Conservation (phyloP, 1,140 invertebrate species). For the Sinonovacula constricta region DNA sequence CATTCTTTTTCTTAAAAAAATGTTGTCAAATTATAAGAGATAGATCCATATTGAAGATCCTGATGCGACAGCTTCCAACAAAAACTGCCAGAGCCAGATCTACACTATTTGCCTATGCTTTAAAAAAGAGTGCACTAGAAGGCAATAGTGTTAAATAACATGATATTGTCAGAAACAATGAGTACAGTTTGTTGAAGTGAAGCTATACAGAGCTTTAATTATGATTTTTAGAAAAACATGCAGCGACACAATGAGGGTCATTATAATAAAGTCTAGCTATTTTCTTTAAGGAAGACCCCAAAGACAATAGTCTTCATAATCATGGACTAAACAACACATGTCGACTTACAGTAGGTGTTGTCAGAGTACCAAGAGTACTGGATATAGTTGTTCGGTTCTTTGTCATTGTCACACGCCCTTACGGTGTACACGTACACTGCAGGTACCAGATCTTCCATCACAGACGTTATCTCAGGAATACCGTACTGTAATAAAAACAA, state of each 20-base stretch:
- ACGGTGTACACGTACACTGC: slow-evolving; percentile 25
- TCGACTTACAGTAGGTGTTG: not conserved
- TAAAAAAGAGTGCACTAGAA: too few species aligned
- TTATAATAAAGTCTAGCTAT: not conserved
- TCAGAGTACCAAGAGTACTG: slow-evolving; percentile 36
- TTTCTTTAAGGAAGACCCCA: not conserved
- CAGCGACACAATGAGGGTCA: not conserved
- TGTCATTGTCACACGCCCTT: slow-evolving; percentile 51
- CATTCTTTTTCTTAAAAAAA: too few species aligned
- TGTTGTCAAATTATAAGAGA: too few species aligned
- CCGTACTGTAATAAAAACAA: slow-evolving; percentile 22
- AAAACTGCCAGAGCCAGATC: too few species aligned
- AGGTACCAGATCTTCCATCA: not conserved
- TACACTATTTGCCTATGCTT: too few species aligned
- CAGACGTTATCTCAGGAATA: slow-evolving; percentile 17
- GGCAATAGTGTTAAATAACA: too few species aligned
- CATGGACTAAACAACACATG: not conserved
- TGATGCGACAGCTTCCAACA: too few species aligned
- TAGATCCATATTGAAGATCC: too few species aligned
- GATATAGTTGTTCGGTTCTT: slow-evolving; percentile 11
- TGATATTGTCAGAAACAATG: too few species aligned
- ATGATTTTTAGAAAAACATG: too few species aligned
- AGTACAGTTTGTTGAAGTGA: too few species aligned
- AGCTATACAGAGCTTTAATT: too few species aligned
- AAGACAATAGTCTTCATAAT: not conserved